Base-by-base conservation (phyloP, 2,797 vertebrate genomes). In the Pangasius djambal region DNA sequence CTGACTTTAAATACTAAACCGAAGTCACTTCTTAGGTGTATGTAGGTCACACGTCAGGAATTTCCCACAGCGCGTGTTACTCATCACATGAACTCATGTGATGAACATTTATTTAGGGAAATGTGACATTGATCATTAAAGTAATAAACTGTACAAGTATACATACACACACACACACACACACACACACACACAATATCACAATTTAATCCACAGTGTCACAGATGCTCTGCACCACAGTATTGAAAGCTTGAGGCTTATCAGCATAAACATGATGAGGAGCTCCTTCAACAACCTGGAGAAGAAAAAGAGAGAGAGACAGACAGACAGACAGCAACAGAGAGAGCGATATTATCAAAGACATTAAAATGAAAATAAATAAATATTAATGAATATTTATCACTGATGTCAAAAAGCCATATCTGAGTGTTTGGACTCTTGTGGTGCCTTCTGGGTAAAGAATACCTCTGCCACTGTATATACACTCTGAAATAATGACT, bases 191-290 rank as follows among this genome's bases (percentile, higher is more conserved):
- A 48, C 40, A 67, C 59, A 55, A 48, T 9, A 86, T 37, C 22
- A 50, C 2, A 40, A 7, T 44, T 87, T 81, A 89, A 75, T 89
- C 89, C 63, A 89, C 86, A 50, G 72, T 15, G 59, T 89, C 82
- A 81, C 86, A 89, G 74, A 89, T 70, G 15, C 63, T 79, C 86
- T 70, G 86, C 22, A 89, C 86, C 50, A 89, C 28, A 50, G 86
- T 63, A 72, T 89, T 89, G 6, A 89, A 89, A 13, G 86, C 86
- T 79, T 89, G 72, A 85, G 81, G 52, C 40, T 89, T 89, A 84
- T 89, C 89, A 59, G 86, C 89, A 61, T 89, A 89, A 72, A 89
- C 81, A 79, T 89, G 89, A 70, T 89, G 89, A 70, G 89, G 86
- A 78, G 86, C 86, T 79, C 89, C 89, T 70, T 87, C 86, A 44